A percentile compares a stretch with the other conserved stretches of the same genome.
phyloP scores from a whole-genome alignment of 53 echinoderm and acorn worm genomes.

The Glandiceps talaboti region DNA sequence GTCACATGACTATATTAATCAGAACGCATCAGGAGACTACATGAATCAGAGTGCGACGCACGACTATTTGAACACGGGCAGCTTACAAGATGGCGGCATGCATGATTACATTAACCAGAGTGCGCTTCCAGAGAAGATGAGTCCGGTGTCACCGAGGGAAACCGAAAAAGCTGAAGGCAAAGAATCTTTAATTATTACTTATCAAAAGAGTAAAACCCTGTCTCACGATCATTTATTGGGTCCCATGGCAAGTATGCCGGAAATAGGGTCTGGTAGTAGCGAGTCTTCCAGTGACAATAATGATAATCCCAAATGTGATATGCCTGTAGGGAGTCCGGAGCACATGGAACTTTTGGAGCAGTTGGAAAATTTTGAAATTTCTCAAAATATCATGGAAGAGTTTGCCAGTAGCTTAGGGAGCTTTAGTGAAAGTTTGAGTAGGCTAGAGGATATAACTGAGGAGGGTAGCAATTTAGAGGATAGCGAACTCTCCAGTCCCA shows the following conservation, averaged over 20 bases:
- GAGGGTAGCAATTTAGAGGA: background rate
- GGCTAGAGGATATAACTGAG: background rate
- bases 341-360: background rate
- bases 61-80: background rate
- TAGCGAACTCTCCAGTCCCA: background rate
- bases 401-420: background rate
- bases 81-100: too few species aligned
- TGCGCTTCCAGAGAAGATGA: background rate
- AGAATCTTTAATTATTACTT: background rate
- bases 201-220: background rate
- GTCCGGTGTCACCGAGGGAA: background rate
- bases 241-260: background rate
- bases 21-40: background rate
- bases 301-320: background rate
- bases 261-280: background rate
- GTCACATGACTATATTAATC: background rate
- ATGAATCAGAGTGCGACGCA: background rate
- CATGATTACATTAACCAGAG: background rate
- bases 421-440: background rate
- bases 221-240: background rate
- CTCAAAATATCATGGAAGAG: background rate
- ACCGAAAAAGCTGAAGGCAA: background rate
- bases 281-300: background rate
- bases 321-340: background rate
- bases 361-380: background rate